Conservation (phyloP, 2,888 invertebrate species). For the Prosopocoilus inquinatus region DNA sequence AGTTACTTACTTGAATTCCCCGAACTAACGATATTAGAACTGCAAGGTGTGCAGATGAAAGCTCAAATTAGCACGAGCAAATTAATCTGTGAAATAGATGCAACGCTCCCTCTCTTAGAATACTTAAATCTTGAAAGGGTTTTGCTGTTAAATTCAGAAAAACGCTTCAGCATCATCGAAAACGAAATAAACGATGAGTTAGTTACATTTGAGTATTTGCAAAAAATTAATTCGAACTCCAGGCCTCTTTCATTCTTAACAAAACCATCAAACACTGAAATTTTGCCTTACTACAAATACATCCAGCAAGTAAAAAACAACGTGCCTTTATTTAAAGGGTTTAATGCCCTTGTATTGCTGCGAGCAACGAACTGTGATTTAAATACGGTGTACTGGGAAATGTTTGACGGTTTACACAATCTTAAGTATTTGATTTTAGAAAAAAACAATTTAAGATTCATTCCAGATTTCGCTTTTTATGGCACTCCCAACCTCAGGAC, state of each 20-base stretch:
- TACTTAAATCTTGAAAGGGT: conserved; percentile 56
- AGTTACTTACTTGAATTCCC: conserved; percentile 51
- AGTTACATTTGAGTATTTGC: conserved; percentile 44
- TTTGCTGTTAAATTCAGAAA: conserved; percentile 40
- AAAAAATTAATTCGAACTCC: conserved; percentile 39
- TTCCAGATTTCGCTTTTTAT: conserved; percentile 68
- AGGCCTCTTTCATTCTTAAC: conserved; percentile 43
- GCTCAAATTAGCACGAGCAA: conserved; percentile 36
- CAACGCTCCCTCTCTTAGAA: conserved; percentile 50
- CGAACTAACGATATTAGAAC: conserved; percentile 59
- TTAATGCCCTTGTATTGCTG: conserved; percentile 57
- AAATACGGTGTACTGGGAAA: conserved; percentile 64
- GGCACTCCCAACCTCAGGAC: conserved; percentile 63
- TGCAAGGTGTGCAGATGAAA: conserved; percentile 55
- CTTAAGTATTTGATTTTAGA: conserved; percentile 64
- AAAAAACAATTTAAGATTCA: conserved; percentile 61
- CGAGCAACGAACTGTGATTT: conserved; percentile 61
- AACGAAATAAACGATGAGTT: conserved; percentile 47
- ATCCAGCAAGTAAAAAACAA: conserved; percentile 55
- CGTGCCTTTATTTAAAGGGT: conserved; percentile 51
- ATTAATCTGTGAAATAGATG: conserved; percentile 53
- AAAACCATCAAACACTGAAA: conserved; percentile 52
- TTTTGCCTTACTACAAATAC: conserved; percentile 64
- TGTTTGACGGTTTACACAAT: conserved; percentile 63
- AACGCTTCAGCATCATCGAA: conserved; percentile 47